Base-by-base conservation (phyloP, 37 sponge, comb jelly and placozoan species). In the Cladorhizidae sp. region DNA sequence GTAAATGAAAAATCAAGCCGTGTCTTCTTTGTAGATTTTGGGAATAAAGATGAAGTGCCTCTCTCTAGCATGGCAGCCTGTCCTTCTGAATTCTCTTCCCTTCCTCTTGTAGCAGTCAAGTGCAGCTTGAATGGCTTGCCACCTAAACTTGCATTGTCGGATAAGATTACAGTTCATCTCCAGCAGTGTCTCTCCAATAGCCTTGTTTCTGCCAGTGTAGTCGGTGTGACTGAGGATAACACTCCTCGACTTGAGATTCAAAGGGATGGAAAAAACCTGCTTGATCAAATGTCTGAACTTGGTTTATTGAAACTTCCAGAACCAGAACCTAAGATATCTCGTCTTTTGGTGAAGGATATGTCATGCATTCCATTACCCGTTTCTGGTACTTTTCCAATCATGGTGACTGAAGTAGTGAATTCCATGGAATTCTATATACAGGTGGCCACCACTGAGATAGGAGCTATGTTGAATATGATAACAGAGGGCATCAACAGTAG, bases 1-100 rank as follows among this genome's bases (percentile, higher is more conserved):
- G 50, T 67, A 25, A 25, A 32, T 7, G 67, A 33, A 2, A 42
- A 7, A 25, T 22, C 15, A 0, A 67, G 43, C 32, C 11, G 49
- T 1, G 80, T 87, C 12, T 37, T n/a, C 21, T 92, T 84, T 79
- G 26, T 92, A 37, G 92, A 92, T 50, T 92, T 57, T 80, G 92
- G 92, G 0, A 92, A 92, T 59, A 68, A 50, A 3, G 91, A 86
- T 8, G 65, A 8, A 26, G 87, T 91, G n/a, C 12, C 29, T 38
- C 57, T 81, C 43, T 43, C 41, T 1, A n/a, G 72, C 45, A 22
- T 81, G 56, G 45, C 70, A 9, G 14, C 42, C 0, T 81, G 81
- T 71, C 81, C 81, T 17, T 1, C 54, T 2, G 69, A 86, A 64
- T 73, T 80, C 21, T 40, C 25, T 50, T 61, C 38, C 26, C 31